Evolutionary conservation across 2,797 vertebrate genomes (phyloP).

Genomic region (Sebastes oblongus): DNA sequence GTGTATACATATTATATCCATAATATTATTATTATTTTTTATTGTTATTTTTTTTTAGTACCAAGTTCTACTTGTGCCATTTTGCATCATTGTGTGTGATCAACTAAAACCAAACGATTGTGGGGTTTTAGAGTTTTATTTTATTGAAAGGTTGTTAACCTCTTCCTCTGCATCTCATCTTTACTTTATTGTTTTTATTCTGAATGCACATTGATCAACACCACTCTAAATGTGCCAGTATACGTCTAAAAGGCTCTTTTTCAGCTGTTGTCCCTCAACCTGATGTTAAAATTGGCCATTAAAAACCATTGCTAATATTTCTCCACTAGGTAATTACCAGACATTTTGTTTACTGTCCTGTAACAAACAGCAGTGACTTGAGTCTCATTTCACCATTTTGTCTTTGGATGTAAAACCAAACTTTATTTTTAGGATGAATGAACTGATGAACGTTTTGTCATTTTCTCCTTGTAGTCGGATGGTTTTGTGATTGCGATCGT

Average conservation of each 20-base stretch:
- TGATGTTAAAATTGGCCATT: too few relatives aligned
- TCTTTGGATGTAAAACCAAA: neutral
- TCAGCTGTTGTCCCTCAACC: too few relatives aligned
- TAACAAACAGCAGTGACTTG: neutral
- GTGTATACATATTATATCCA: neutral
- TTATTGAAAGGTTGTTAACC: neutral
- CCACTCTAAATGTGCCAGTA: too few relatives aligned
- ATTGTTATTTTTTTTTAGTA: neutral
- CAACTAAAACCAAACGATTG: neutral
- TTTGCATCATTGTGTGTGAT: neutral
- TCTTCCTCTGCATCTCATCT: neutral
- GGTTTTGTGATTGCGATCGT: slow-evolving; percentile 86
- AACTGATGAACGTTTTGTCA: neutral
- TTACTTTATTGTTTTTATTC: neutral
- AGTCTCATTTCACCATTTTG: neutral
- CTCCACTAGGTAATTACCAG: neutral
- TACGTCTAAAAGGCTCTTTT: neutral
- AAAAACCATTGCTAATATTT: neutral
- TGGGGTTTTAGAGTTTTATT: neutral
- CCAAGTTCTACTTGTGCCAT: neutral
- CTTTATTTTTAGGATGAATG: neutral
- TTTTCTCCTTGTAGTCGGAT: slow-evolving; percentile 77
- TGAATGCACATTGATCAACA: too few relatives aligned
- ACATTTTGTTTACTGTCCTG: neutral
- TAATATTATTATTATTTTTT: neutral